Percentiles rank a stretch among this genome's conserved stretches.
Evolutionary conservation across 2,888 invertebrate species (phyloP).

Genomic region (Platerodrilus igneus): DNA sequence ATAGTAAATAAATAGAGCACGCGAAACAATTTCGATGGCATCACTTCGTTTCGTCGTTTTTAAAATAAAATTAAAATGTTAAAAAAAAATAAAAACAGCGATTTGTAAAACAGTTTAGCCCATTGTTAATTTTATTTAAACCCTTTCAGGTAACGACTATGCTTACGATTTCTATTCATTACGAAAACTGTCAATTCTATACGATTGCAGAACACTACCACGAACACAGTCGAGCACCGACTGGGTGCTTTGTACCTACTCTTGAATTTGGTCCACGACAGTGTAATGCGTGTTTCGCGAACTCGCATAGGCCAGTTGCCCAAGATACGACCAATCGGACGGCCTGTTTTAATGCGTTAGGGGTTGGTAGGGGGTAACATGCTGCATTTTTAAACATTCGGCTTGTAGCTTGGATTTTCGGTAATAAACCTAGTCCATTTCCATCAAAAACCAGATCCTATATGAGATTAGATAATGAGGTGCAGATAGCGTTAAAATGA

Average conservation of each 20-base stretch:
- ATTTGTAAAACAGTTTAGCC: slow-evolving; percentile 36
- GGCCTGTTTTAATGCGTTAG: slow-evolving; percentile 42
- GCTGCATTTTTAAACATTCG: slow-evolving; percentile 46
- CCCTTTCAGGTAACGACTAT: slow-evolving; percentile 13
- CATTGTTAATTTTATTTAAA: slow-evolving; percentile 33
- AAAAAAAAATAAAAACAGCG: slow-evolving; percentile 37
- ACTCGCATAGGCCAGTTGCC: slow-evolving; percentile 41
- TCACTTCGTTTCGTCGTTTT: slow-evolving; percentile 37
- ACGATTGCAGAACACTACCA: slow-evolving; percentile 12
- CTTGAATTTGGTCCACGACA: slow-evolving; percentile 41
- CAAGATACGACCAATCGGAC: slow-evolving; percentile 44
- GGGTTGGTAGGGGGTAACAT: slow-evolving; percentile 44
- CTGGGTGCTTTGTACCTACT: slow-evolving; percentile 37
- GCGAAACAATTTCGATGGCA: slow-evolving; percentile 28
- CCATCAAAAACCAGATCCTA: slow-evolving; percentile 20
- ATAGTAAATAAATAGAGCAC: slow-evolving; percentile 31
- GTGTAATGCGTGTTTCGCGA: slow-evolving; percentile 43
- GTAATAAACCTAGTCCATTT: slow-evolving; percentile 23
- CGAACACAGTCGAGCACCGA: slow-evolving; percentile 37
- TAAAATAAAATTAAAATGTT: slow-evolving; percentile 32
- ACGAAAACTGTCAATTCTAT: slow-evolving; percentile 15
- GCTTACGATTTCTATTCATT: slow-evolving; percentile 15
- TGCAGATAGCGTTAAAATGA: slow-evolving; percentile 16
- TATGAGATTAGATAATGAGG: slow-evolving; percentile 22
- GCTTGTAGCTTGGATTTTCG: slow-evolving; percentile 26